Evolutionary conservation across 2,888 invertebrate species (phyloP).

Genomic region (Phrixothrix hirtus): DNA sequence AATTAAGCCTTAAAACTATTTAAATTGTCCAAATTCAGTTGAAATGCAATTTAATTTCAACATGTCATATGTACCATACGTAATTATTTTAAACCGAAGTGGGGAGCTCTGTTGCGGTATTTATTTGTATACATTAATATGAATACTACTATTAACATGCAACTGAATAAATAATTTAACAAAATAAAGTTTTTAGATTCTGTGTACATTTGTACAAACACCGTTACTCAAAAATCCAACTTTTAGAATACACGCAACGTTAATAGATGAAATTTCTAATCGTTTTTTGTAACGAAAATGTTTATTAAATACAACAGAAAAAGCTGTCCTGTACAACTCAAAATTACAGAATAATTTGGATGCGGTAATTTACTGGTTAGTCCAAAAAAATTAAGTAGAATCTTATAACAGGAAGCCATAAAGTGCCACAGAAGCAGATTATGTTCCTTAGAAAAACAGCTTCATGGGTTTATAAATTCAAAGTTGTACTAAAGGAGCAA

Average conservation of each 20-base stretch:
- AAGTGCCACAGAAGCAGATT: conserved; percentile 25
- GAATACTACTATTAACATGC: conserved; percentile 8
- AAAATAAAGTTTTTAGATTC: no score
- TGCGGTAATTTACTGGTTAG: conserved; percentile 16
- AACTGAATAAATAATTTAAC: no score
- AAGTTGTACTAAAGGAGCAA: conserved; percentile 2
- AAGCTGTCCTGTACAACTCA: conserved; percentile 9
- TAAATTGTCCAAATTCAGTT: no score
- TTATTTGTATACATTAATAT: no score
- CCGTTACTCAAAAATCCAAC: not conserved
- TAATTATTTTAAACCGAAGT: no score
- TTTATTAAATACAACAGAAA: conserved; percentile 1
- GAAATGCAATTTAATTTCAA: no score
- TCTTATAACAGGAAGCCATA: conserved; percentile 29
- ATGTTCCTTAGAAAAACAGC: conserved; percentile 24
- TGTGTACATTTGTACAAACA: not conserved
- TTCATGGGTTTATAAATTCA: conserved; percentile 26
- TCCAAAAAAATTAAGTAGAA: conserved; percentile 17
- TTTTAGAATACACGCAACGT: not conserved
- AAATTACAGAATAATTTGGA: conserved; percentile 23
- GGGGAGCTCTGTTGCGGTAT: no score
- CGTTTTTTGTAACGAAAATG: not conserved
- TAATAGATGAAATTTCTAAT: not conserved
- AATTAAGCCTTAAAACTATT: no score
- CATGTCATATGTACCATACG: no score